phyloP scores from a whole-genome alignment of 2,797 vertebrate genomes.

The Sebastes itinus region DNA sequence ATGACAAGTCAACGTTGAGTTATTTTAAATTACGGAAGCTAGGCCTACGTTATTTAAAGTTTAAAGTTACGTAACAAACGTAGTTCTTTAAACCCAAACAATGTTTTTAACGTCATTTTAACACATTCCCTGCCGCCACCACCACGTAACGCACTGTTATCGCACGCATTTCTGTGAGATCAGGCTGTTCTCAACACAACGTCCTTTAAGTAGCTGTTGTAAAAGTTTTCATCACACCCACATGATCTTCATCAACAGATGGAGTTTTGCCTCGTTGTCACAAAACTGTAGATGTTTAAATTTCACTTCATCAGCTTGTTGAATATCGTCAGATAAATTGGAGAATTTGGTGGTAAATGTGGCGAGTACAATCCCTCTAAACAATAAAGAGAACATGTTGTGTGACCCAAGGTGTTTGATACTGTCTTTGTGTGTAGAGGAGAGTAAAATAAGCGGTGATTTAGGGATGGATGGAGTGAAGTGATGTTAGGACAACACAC shows the following conservation, averaged over 20 bases:
- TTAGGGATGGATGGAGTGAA: constrained; percentile 1
- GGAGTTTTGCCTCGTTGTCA: not conserved
- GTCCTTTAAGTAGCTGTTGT: not conserved
- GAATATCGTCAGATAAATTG: not conserved
- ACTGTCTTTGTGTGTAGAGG: not conserved
- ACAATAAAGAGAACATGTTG: not conserved
- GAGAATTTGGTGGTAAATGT: not conserved
- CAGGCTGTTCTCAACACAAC: not conserved
- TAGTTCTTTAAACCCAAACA: too few species aligned
- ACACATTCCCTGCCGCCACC: not conserved
- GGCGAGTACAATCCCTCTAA: not conserved
- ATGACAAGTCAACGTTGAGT: too few species aligned
- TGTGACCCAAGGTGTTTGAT: not conserved
- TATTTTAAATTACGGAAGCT: too few species aligned
- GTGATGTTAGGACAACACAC: constrained; percentile 8
- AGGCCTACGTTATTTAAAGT: too few species aligned
- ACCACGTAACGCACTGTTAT: not conserved
- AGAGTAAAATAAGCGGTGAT: not conserved
- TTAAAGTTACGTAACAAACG: too few species aligned
- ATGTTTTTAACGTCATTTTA: too few species aligned
- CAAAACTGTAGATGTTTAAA: not conserved
- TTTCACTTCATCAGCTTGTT: not conserved
- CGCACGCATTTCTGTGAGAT: not conserved
- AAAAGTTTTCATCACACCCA: not conserved
- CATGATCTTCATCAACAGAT: not conserved